phyloP scores from a whole-genome alignment of 2,888 invertebrate species.

The Diploptera punctata region DNA sequence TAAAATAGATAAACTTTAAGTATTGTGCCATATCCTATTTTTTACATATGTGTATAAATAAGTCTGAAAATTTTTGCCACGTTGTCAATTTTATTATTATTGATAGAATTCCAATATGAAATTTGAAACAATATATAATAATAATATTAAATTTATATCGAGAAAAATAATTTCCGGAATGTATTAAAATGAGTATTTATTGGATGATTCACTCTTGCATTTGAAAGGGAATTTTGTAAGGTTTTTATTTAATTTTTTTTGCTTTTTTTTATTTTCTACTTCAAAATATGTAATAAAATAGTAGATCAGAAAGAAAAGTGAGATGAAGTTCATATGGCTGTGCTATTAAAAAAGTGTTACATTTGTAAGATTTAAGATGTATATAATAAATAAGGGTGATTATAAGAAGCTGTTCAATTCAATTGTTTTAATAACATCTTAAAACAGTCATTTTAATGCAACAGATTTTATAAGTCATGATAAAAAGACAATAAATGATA shows the following conservation, averaged over 20 bases:
- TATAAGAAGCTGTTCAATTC: not conserved
- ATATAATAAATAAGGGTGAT: not conserved
- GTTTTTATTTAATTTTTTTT: not conserved
- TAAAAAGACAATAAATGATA: too few species aligned
- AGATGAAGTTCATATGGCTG: conserved; percentile 17
- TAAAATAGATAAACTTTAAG: too few species aligned
- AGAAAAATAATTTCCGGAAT: not conserved
- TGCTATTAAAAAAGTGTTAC: conserved; percentile 13
- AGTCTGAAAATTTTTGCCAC: not conserved
- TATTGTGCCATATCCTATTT: too few species aligned
- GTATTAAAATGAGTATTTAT: not conserved
- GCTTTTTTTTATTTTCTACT: not conserved
- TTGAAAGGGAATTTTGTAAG: not conserved
- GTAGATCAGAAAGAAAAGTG: not conserved
- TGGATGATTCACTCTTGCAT: not conserved
- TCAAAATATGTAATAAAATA: not conserved
- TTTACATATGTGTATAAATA: too few species aligned
- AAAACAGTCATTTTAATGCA: too few species aligned
- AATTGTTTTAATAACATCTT: too few species aligned
- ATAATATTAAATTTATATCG: not conserved
- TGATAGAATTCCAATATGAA: not conserved
- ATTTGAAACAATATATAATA: not conserved
- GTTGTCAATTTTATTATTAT: not conserved
- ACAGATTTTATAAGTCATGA: too few species aligned
- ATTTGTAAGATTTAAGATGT: not conserved